phyloP scores from a whole-genome alignment of 1,140 invertebrate species.

The Euwallacea fornicatus region DNA sequence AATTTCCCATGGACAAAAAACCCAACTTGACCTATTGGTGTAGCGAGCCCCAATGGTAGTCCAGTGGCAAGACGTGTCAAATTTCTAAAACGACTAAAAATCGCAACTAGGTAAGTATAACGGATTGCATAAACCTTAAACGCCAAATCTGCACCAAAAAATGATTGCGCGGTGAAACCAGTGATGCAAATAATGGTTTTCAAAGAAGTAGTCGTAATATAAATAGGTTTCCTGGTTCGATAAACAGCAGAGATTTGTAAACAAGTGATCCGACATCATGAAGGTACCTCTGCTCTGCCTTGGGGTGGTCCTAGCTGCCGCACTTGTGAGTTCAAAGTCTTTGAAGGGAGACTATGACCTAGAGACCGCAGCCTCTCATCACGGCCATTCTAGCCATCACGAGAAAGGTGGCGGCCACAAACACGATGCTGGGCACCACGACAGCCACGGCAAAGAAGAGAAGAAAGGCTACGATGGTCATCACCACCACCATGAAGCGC shows the following conservation, averaged over 20 bases:
- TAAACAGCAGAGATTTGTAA: conserved; percentile 15
- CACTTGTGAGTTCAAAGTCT: conserved; percentile 13
- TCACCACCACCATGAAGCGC: conserved; percentile 69
- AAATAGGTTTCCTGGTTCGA: conserved; percentile 22
- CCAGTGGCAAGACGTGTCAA: neutral
- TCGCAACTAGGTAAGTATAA: conserved; percentile 30
- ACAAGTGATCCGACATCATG: conserved; percentile 39
- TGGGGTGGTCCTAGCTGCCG: conserved; percentile 39
- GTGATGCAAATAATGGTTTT: conserved; percentile 31
- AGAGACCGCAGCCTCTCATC: conserved; percentile 16
- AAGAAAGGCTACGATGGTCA: conserved; percentile 69
- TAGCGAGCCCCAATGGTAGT: conserved; percentile 4
- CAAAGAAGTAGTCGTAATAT: conserved; percentile 22
- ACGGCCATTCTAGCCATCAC: conserved; percentile 55
- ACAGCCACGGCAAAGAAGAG: conserved; percentile 65
- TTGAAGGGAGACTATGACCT: conserved; percentile 21
- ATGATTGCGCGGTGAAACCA: conserved; percentile 25
- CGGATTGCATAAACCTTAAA: conserved; percentile 30
- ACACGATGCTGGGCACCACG: conserved; percentile 64
- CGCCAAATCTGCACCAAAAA: conserved; percentile 9
- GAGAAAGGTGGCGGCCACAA: conserved; percentile 66
- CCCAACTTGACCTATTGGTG: conserved; percentile 14
- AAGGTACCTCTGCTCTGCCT: conserved; percentile 45
- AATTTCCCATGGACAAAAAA: conserved; percentile 6
- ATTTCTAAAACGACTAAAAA: conserved; percentile 18